A percentile compares a stretch with the other conserved stretches of the same genome.
phyloP scores from a whole-genome alignment of 2,888 invertebrate species.

The Calliphora vomitoria region DNA sequence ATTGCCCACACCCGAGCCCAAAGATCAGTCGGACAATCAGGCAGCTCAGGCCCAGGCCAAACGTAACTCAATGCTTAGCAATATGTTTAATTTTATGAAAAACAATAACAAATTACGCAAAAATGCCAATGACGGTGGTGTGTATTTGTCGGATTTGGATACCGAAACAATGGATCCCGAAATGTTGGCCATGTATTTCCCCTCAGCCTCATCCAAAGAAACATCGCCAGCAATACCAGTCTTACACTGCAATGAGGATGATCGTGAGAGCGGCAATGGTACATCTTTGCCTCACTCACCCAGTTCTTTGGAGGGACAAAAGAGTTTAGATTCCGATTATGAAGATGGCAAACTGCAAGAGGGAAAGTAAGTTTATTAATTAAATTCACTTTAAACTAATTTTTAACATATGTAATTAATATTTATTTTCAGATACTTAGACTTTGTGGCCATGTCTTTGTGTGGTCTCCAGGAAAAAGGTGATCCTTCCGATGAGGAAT shows the following conservation, averaged over 20 bases:
- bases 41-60: constrained; percentile 81
- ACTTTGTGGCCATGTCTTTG: constrained; percentile 90
- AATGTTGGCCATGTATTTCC: constrained; percentile 94
- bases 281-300: constrained; percentile 97
- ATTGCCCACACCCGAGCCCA: constrained; percentile 86
- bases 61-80: constrained; percentile 91
- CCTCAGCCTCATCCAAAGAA: constrained; percentile 84
- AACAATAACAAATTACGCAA: constrained; percentile 88
- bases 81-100: constrained; percentile 97
- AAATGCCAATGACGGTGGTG: constrained; percentile 87
- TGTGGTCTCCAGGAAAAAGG: constrained; percentile 89
- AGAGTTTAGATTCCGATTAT: constrained; percentile 93
- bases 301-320: constrained; percentile 92
- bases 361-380: constrained; percentile 83
- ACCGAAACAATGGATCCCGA: constrained; percentile 96
- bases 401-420: neutral
- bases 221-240: constrained; percentile 53
- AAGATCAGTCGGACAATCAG: constrained; percentile 75
- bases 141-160: constrained; percentile 95
- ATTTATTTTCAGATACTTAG: constrained; percentile 83
- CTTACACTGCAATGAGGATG: constrained; percentile 88
- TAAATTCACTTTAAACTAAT: neutral
- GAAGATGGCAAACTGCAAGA: constrained; percentile 89
- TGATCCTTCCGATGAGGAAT: constrained; percentile 87
- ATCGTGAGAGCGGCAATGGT: constrained; percentile 98